Base-by-base conservation (phyloP, 2,113 vertebrate species). In the Poeciliopsis turrubarensis region DNA sequence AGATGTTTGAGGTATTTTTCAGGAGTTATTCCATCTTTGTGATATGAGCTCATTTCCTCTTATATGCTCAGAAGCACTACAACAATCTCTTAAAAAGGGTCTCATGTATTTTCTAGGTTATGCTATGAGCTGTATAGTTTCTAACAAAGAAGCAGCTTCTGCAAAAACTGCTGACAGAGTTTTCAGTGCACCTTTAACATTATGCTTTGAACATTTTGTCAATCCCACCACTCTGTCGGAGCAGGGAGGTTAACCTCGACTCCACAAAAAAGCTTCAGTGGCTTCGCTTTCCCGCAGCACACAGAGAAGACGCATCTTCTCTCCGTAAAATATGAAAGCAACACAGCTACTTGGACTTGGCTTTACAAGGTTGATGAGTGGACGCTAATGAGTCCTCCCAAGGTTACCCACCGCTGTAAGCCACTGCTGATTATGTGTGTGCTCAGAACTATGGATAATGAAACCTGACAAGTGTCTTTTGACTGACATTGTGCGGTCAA, bases 401-500 rank as follows among this genome's bases (percentile, higher is more conserved):
- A 94, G 93, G 93, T 92, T 89, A 90, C 85, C 65, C 65, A 34
- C 64, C 5, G 92, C 92, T 91, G 75, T 75, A 83, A 91, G 92
- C 89, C 83, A 78, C 89, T 71, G 78, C 86, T 89, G 86, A 86
- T 88, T 79, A 87, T 79, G 79, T 71, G 77, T 84, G 80, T 60
- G n/a, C 75, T 71, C 39, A 31, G 70, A 74, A 84, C 77, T 89
- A 73, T 81, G 86, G 70, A 47, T 92, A 94, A 94, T 92, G 83
- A 83, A 91, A 87, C 64, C 78, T 92, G 93, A 92, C 93, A 94
- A 86, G 88, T 88, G 88, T 89, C 87, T 91, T 90, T 85, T 89
- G 84, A 91, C 85, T 91, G 91, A 93, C 91, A 89, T 80, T 85
- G 81, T 83, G 74, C 70, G 86, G 91, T 90, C 85, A 91, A 77